phyloP scores from a whole-genome alignment of 2,888 invertebrate species.

The Dioctria rufipes region DNA sequence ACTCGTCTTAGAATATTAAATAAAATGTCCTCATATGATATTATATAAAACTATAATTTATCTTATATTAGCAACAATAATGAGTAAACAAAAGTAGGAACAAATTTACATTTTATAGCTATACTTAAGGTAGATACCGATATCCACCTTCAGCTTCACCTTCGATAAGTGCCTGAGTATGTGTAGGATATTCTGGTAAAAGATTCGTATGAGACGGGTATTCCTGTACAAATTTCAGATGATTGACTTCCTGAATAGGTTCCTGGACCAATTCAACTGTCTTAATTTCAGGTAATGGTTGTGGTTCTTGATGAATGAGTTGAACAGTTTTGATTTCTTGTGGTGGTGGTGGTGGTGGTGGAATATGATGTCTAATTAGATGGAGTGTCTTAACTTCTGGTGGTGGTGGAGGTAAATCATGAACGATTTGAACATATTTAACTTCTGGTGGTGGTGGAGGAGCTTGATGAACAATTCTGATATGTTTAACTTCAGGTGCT shows the following conservation, averaged over 20 bases:
- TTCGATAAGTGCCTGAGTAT: conserved; percentile 31
- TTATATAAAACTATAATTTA: too few species aligned
- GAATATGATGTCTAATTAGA: conserved; percentile 2
- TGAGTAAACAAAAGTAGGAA: too few species aligned
- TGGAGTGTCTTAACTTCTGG: conserved; percentile 39
- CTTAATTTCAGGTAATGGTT: background rate
- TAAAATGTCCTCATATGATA: too few species aligned
- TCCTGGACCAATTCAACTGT: conserved; percentile 28
- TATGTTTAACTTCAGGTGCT: conserved; percentile 38
- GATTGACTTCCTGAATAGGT: background rate
- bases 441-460: conserved; percentile 48
- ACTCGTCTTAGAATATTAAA: too few species aligned
- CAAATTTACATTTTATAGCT: too few species aligned
- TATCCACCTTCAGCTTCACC: conserved; percentile 6
- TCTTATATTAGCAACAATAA: too few species aligned
- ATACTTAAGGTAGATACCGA: conserved; percentile 19
- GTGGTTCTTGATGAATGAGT: background rate
- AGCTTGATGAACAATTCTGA: conserved; percentile 30
- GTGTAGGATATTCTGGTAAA: conserved; percentile 1
- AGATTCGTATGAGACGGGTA: background rate
- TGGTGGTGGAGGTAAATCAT: conserved; percentile 35
- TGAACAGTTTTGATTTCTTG: conserved; percentile 46
- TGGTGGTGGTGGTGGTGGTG: conserved; percentile 27
- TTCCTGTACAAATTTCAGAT: background rate
- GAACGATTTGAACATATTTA: conserved; percentile 9